Percentiles rank a stretch among this genome's conserved stretches.
Conservation (phyloP, 2,797 vertebrate genomes). For the Mallotus villosus region DNA sequence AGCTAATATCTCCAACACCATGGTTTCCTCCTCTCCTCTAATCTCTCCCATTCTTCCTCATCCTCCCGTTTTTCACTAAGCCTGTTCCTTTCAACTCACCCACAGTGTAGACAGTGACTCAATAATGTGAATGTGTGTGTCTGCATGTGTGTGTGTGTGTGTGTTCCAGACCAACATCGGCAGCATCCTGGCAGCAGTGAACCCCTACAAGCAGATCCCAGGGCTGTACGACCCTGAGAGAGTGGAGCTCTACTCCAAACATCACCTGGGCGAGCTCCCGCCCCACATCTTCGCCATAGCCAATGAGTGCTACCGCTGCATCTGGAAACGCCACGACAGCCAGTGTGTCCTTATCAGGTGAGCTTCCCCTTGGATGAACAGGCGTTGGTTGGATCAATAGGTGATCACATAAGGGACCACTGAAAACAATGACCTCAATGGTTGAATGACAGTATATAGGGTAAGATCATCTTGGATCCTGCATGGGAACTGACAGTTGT, state of each 20-base stretch:
- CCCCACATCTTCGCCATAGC: slow-evolving; percentile 92
- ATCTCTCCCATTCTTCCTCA: neutral
- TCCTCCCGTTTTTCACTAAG: neutral
- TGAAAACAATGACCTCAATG: too few species aligned
- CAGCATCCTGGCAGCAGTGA: slow-evolving; percentile 90
- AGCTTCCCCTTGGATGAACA: slow-evolving; percentile 14
- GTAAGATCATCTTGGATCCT: neutral
- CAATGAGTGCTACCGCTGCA: slow-evolving; percentile 92
- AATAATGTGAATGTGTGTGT: neutral
- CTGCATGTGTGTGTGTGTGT: neutral
- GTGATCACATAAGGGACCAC: neutral
- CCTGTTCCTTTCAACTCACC: neutral
- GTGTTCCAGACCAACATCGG: slow-evolving; percentile 87
- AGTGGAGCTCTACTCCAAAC: slow-evolving; percentile 85
- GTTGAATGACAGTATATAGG: too few species aligned
- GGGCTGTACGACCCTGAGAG: slow-evolving; percentile 83
- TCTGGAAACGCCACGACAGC: slow-evolving; percentile 94
- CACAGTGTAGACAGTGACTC: neutral
- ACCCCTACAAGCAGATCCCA: slow-evolving; percentile 87
- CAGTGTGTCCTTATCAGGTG: slow-evolving; percentile 94
- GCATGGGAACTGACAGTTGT: neutral
- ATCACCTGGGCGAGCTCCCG: slow-evolving; percentile 88
- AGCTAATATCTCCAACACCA: too few species aligned
- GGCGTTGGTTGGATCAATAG: neutral
- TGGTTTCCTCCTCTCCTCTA: neutral